phyloP scores from a whole-genome alignment of 2,888 invertebrate genomes.

The Cactoblastis cactorum region DNA sequence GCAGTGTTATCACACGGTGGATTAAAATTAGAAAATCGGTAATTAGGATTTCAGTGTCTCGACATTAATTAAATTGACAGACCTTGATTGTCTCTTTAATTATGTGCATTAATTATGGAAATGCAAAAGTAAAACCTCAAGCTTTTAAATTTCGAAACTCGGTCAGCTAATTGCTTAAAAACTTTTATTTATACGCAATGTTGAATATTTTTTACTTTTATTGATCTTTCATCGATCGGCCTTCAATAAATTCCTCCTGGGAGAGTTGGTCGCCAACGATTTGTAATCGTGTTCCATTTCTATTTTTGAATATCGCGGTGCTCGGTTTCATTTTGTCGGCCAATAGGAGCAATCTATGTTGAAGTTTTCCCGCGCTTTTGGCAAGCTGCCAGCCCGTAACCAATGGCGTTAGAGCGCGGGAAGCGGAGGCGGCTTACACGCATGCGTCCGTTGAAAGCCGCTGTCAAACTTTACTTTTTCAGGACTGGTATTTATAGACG shows the following conservation, averaged over 20 bases:
- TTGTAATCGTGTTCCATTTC: conserved; percentile 52
- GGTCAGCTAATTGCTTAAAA: background rate
- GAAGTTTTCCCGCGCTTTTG: conserved; percentile 70
- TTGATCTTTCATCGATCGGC: background rate
- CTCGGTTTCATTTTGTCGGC: conserved; percentile 65
- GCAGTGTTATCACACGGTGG: conserved; percentile 35
- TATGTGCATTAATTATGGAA: background rate
- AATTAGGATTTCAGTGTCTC: conserved; percentile 6
- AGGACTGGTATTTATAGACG: conserved; percentile 41
- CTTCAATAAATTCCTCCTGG: conserved; percentile 18
- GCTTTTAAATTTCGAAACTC: background rate
- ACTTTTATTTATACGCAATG: no score
- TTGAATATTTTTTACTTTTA: background rate
- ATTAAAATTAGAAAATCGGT: conserved; percentile 12
- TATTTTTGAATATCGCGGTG: conserved; percentile 79
- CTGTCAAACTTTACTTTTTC: conserved; percentile 45
- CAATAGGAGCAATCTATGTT: conserved; percentile 55
- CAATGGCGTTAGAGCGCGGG: conserved; percentile 59
- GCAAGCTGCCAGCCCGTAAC: conserved; percentile 60
- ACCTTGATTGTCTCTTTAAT: conserved; percentile 9
- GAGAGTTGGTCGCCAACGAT: conserved; percentile 33
- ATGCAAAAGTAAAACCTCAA: background rate
- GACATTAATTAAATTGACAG: conserved; percentile 14
- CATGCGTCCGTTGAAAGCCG: conserved; percentile 34
- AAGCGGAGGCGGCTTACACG: conserved; percentile 50